Evolutionary conservation across 2,888 invertebrate genomes (phyloP), one percentile per base, ranked within the genome.

Genomic region (Leuctra nigra): DNA sequence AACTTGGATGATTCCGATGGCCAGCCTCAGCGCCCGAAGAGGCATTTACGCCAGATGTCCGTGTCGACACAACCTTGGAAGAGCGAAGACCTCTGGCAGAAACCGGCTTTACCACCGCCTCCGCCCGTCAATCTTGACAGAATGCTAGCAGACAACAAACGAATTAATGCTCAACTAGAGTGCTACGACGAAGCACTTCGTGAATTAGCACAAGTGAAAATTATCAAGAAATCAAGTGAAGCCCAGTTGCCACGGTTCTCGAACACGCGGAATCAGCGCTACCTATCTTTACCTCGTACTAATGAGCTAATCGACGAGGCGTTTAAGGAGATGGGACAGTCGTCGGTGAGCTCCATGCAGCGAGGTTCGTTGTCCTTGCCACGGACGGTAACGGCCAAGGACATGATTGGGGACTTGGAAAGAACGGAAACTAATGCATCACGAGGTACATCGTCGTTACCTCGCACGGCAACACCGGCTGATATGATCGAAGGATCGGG

Each of bases 141-240:
- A 38, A 56, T 62, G 38, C 57, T 63, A 14, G 59, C 62, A 16
- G 64, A 63, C 35, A 63, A 59, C 6, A 60, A 61, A 29, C 59
- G 61, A 3, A 67, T 67, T 14, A 66, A 64, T 48, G 64, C 64
- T 18, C 67, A 67, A 50, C 58, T 67, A 22, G 61, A 65, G 55
- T 67, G 67, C 53, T 67, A 67, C 55, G 67, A 67, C 58, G 64
- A 66, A 61, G 67, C 67, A 9, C 55, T 67, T 9, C 59, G 66
- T 41, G 66, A 67, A 53, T 58, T 67, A 6, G 66, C 66, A 18
- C 63, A 65, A 35, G 65, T 64, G 3, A 54, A 58, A 13, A 16
- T 57, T 6, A 55, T 55, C 33, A 62, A 53, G 53, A 61, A 59
- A 33, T 9, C 50, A 2, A 41, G 20, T 18, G 33, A 33, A 35